A percentile compares a stretch with the other conserved stretches of the same genome.
phyloP scores from a whole-genome alignment of 1,140 invertebrate species.

The Coptotermes formosanus region DNA sequence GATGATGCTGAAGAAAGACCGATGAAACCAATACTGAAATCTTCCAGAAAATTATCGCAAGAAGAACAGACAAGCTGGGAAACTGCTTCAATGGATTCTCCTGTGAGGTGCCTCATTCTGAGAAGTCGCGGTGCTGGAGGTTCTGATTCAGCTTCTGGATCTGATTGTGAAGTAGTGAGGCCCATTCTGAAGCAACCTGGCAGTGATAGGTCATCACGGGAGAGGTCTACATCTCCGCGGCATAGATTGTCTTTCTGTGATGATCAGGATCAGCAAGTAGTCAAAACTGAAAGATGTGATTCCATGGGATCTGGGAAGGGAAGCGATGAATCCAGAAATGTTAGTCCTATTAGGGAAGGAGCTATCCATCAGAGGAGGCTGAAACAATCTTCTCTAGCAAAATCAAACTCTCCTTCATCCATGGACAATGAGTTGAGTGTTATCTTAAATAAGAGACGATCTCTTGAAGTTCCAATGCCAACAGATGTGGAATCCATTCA shows the following conservation, averaged over 20 bases:
- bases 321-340: background rate
- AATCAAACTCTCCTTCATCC: conserved; percentile 29
- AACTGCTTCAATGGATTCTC: background rate
- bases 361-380: background rate
- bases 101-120: background rate
- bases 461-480: background rate
- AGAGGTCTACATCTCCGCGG: conserved; percentile 26
- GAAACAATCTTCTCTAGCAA: background rate
- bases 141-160: conserved; percentile 23
- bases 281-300: background rate
- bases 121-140: conserved; percentile 16
- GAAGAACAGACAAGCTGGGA: conserved; percentile 42
- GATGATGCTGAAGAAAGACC: conserved; percentile 71
- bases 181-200: conserved; percentile 29
- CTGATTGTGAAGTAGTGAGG: conserved; percentile 30
- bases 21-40: conserved; percentile 78
- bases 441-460: conserved; percentile 36
- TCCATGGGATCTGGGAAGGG: background rate
- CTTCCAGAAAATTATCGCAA: conserved; percentile 61
- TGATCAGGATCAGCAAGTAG: background rate
- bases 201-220: background rate
- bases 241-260: conserved; percentile 26
- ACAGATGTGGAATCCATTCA: background rate
- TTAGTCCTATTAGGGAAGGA: background rate
- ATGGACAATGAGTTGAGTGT: conserved; percentile 39